These are phyloP conservation scores for Rana temporaria DNA, from an alignment of 2,113 vertebrate genomes.

Conservation along the genomic window DNA sequence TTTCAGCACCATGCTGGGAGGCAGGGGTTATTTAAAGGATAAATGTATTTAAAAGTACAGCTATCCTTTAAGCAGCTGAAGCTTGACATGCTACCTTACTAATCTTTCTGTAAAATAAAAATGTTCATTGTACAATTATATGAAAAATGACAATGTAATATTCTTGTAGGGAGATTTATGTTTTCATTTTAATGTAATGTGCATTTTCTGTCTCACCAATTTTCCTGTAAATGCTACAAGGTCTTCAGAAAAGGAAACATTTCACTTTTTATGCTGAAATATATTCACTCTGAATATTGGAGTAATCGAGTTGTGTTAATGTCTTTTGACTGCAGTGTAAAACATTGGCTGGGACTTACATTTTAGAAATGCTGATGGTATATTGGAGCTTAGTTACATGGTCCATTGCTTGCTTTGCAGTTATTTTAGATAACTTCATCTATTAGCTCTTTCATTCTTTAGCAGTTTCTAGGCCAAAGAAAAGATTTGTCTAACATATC, in stretches of 20 bases:
- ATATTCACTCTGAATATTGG: background rate
- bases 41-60: too few species aligned
- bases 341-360: background rate
- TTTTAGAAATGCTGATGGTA: background rate
- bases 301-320: background rate
- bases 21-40: too few species aligned
- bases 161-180: background rate
- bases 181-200: background rate
- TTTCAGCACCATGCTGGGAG: too few species aligned
- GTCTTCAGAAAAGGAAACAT: background rate
- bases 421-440: too few species aligned
- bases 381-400: background rate
- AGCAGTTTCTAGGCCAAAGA: too few species aligned
- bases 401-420: slow-evolving; percentile 5
- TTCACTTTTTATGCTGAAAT: background rate
- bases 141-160: background rate
- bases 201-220: background rate
- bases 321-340: background rate
- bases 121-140: background rate
- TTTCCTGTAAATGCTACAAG: background rate
- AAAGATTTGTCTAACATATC: background rate
- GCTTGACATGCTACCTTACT: too few species aligned
- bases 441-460: too few species aligned
- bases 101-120: too few species aligned
- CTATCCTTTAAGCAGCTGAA: too few species aligned